Evolutionary conservation across 2,113 vertebrate genomes (phyloP).

Genomic region (Agelaius phoeniceus): DNA sequence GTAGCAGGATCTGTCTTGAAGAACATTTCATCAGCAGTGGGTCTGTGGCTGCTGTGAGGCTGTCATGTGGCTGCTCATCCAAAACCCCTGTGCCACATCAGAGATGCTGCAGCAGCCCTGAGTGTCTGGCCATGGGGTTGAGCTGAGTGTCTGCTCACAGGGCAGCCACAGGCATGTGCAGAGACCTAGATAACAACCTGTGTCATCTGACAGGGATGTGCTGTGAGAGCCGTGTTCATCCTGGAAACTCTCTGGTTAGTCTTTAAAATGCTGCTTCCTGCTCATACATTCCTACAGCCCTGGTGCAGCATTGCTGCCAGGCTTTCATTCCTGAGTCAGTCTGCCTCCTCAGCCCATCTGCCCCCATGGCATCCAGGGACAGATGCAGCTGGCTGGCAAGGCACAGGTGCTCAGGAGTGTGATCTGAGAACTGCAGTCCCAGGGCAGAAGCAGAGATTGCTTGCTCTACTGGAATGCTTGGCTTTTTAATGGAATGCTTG

Average conservation of each 20-base stretch:
- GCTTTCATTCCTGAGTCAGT: not conserved
- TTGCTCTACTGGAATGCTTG: not conserved
- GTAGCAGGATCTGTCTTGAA: not conserved
- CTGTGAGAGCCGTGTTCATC: not conserved
- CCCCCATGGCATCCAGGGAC: not conserved
- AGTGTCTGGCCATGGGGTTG: not conserved
- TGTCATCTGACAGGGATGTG: not conserved
- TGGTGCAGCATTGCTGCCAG: not conserved
- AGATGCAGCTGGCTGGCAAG: not conserved
- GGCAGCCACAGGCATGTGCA: not conserved
- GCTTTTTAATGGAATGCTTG: not conserved
- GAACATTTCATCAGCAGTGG: not conserved
- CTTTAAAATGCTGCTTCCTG: not conserved
- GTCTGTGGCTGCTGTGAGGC: not conserved
- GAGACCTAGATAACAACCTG: not conserved
- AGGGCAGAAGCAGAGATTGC: not conserved
- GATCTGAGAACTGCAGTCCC: not conserved
- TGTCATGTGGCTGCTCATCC: not conserved
- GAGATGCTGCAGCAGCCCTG: not conserved
- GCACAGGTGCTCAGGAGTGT: not conserved
- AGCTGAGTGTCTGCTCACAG: not conserved
- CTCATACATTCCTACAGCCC: not conserved
- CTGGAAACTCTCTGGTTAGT: not conserved
- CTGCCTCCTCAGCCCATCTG: not conserved
- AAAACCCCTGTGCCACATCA: not conserved